These are phyloP conservation scores for Caenorhabditis afra DNA, from an alignment of 2,888 invertebrate species.

Conservation along the genomic window DNA sequence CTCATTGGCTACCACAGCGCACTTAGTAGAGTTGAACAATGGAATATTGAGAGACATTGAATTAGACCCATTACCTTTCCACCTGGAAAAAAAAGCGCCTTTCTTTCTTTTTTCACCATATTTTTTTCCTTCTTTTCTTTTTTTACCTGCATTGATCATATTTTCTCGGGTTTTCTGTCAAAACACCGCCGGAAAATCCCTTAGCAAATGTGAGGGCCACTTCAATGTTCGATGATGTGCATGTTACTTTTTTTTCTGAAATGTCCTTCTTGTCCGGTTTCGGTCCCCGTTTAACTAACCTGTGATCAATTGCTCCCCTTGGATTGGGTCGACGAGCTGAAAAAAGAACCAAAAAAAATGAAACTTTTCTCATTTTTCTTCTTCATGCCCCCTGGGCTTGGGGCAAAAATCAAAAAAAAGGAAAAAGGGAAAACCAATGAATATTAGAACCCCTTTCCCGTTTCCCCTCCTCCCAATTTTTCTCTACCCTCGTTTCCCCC, in stretches of 20 bases:
- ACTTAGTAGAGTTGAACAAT: conserved; percentile 68
- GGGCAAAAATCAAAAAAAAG: no score
- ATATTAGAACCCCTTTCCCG: conserved; percentile 7
- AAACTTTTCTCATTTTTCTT: conserved; percentile 2
- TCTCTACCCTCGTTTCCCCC: not conserved
- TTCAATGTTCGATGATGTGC: conserved; percentile 68
- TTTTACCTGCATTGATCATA: conserved; percentile 57
- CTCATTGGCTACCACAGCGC: conserved; percentile 65
- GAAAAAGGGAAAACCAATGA: no score
- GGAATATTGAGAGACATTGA: conserved; percentile 65
- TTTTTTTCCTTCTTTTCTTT: conserved; percentile 7
- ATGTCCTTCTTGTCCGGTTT: no score
- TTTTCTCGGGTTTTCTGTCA: conserved; percentile 67
- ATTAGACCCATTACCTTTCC: conserved; percentile 68
- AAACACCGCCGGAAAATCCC: conserved; percentile 70
- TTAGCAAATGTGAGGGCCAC: conserved; percentile 65
- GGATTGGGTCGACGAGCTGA: conserved; percentile 25
- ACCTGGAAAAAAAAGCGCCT: conserved; percentile 48
- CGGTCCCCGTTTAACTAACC: conserved; percentile 9
- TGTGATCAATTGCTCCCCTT: conserved; percentile 44
- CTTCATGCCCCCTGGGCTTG: conserved; percentile 1
- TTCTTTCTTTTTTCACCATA: no score
- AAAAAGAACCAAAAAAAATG: conserved; percentile 1
- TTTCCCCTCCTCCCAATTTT: not conserved
- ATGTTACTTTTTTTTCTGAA: conserved; percentile 70